Percentiles rank a stretch among this genome's conserved stretches.
These are phyloP conservation scores for Colletes collaris DNA, from an alignment of 2,888 invertebrate species.

Conservation along the genomic window DNA sequence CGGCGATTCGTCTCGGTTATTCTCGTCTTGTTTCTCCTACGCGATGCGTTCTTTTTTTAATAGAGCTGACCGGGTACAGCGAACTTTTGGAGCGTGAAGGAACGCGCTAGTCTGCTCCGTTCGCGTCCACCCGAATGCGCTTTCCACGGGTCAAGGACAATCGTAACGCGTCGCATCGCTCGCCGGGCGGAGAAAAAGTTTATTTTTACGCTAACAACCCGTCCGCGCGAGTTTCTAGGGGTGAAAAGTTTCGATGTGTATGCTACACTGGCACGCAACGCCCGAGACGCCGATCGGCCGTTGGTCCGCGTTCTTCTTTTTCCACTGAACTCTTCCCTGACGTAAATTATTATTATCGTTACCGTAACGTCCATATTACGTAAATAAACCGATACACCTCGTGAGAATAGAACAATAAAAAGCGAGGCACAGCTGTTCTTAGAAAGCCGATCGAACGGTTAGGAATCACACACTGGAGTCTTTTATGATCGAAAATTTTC, in stretches of 20 bases:
- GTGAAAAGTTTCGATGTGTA: background rate
- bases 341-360: too few species aligned
- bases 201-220: constrained; percentile 48
- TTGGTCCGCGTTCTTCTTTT: too few species aligned
- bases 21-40: constrained; percentile 22
- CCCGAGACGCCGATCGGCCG: too few species aligned
- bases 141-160: constrained; percentile 61
- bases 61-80: constrained; percentile 17
- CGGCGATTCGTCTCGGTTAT: constrained; percentile 10
- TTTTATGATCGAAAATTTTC: too few species aligned
- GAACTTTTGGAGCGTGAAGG: constrained; percentile 58
- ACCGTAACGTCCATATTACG: too few species aligned
- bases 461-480: too few species aligned
- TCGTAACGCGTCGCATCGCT: constrained; percentile 14
- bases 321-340: too few species aligned
- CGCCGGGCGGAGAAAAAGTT: background rate
- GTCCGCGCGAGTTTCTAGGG: constrained; percentile 7
- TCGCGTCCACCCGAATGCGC: constrained; percentile 46
- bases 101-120: constrained; percentile 39
- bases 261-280: too few species aligned
- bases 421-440: too few species aligned
- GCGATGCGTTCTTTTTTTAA: constrained; percentile 40
- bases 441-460: too few species aligned
- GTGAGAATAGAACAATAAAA: too few species aligned
- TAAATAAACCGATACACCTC: too few species aligned